These are phyloP conservation scores for Coelopa frigida DNA, from an alignment of 1,140 invertebrate species.

Conservation along the genomic window DNA sequence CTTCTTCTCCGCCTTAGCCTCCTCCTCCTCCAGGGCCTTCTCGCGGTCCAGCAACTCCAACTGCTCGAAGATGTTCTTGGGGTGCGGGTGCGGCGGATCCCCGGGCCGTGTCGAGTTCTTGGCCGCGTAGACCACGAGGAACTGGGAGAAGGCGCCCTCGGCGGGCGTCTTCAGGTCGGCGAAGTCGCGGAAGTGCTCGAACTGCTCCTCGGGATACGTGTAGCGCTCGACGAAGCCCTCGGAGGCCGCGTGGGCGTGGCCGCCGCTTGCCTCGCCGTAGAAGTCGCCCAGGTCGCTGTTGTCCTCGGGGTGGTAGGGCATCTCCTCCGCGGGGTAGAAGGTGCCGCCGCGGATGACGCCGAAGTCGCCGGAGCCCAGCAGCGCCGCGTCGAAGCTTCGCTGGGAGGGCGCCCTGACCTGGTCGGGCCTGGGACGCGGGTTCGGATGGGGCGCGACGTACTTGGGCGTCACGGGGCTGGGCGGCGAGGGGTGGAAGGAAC, in stretches of 20 bases:
- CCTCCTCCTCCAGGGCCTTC: constrained; percentile 41
- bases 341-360: constrained; percentile 80
- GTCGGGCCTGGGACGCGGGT: constrained; percentile 8
- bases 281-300: constrained; percentile 45
- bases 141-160: constrained; percentile 71
- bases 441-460: not conserved
- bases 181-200: constrained; percentile 81
- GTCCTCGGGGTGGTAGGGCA: constrained; percentile 47
- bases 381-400: constrained; percentile 41
- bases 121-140: constrained; percentile 74
- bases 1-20: constrained; percentile 22
- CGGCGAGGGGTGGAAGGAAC: constrained; percentile 25
- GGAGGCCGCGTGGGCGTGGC: constrained; percentile 52
- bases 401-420: not conserved
- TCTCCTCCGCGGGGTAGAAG: constrained; percentile 55
- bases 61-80: constrained; percentile 75
- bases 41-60: constrained; percentile 61
- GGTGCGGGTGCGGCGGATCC: constrained; percentile 49
- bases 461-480: constrained; percentile 6
- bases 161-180: constrained; percentile 77
- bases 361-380: constrained; percentile 81
- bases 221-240: constrained; percentile 42
- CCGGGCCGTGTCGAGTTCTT: constrained; percentile 51
- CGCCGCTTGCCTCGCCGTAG: constrained; percentile 48
- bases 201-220: constrained; percentile 63